Evolutionary conservation across 2,113 vertebrate genomes (phyloP), one percentile per base, ranked within the genome.

Genomic region (Gopherus flavomarginatus): DNA sequence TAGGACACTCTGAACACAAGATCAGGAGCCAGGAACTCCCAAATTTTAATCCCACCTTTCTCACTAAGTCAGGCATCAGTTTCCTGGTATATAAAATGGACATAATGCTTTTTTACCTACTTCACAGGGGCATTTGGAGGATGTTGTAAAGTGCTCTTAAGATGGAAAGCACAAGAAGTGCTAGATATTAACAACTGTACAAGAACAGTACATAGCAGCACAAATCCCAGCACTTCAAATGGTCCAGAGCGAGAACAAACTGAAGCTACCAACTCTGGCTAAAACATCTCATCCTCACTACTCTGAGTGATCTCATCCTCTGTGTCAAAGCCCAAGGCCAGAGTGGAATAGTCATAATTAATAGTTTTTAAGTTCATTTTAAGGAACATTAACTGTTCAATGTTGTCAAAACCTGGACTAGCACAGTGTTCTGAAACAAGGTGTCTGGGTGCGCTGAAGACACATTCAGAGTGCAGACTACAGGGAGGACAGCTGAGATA

Each of bases 401-500:
- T 53, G 80, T 95, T 97, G 87, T 95, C 94, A 92, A 91, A 96
- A 69, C 80, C 59, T 65, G 69, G 79, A 38, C 81, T 75, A 88
- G 49, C 65, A 52, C 82, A 62, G 44, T 72, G 94, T 44, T 92
- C 92, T 86, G 96, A 92, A 77, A 47, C 75, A 49, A 95, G 88
- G 72, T 53, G 81, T 69, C 87, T 95, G 81, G 89, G 90, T 89
- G 90, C 84, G 92, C 91, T 81, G 87, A 90, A 95, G 79, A 97
- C 75, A 86, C 84, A 94, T 87, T 93, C 86, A 47, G 92, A 97
- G 42, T 92, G 96, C 89, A 82, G 94, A 29, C 94, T 94, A 50
- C 92, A 95, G 90, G 96, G 95, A 1, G 96, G 96, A 57, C 95
- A 96, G 57, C 92, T 97, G 59, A 97, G 87, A 90, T 97, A 97